Percentiles rank a stretch among this genome's conserved stretches.
Evolutionary conservation across 1,140 invertebrate species (phyloP).

Genomic region (Leptopilina clavipes): DNA sequence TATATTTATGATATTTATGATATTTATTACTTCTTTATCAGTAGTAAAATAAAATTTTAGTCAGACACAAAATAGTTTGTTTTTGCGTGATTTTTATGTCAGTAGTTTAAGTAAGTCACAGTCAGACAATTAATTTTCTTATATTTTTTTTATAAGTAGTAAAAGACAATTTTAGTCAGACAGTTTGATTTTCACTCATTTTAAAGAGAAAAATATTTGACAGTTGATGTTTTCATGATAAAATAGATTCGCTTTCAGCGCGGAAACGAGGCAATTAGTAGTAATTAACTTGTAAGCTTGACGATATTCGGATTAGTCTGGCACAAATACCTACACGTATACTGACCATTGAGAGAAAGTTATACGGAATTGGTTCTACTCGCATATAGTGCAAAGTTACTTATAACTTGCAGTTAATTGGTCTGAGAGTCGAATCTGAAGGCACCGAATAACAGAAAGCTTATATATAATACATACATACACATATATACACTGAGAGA

Average conservation of each 20-base stretch:
- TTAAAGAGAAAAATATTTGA: neutral
- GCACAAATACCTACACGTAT: neutral
- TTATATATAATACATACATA: too few species aligned
- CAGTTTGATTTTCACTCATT: too few species aligned
- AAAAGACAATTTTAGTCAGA: too few species aligned
- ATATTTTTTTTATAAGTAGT: too few species aligned
- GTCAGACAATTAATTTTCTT: too few species aligned
- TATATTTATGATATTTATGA: too few species aligned
- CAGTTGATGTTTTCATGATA: neutral
- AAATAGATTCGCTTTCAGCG: neutral
- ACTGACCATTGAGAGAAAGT: slow-evolving; percentile 17
- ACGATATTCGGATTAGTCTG: slow-evolving; percentile 18
- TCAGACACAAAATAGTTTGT: too few species aligned
- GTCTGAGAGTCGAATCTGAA: slow-evolving; percentile 11
- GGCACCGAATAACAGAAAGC: slow-evolving; percentile 6
- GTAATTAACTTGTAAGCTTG: slow-evolving; percentile 25
- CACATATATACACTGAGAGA: neutral
- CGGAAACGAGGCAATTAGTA: neutral
- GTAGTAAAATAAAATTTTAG: too few species aligned
- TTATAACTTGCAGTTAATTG: slow-evolving; percentile 18
- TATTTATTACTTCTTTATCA: too few species aligned
- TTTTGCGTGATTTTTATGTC: too few species aligned
- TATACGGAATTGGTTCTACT: slow-evolving; percentile 13
- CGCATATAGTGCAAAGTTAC: slow-evolving; percentile 14
- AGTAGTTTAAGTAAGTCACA: too few species aligned